Conservation (phyloP, 2,888 invertebrate genomes). For the Lithophane socia region DNA sequence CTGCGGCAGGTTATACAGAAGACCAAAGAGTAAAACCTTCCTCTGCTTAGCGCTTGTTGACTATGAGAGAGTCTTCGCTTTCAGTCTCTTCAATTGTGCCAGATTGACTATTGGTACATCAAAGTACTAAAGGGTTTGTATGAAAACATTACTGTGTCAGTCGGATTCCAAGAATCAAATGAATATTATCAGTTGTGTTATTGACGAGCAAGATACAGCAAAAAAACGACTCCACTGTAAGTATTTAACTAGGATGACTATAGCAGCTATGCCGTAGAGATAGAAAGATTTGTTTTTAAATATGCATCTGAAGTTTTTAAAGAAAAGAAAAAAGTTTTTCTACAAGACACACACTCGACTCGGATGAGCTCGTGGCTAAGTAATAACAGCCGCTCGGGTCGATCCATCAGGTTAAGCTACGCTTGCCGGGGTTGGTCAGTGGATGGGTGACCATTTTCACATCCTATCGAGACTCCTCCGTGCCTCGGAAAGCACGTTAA, state of each 20-base stretch:
- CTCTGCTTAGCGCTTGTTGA: neutral
- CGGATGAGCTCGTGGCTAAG: no score
- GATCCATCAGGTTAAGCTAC: no score
- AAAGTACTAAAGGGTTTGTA: neutral
- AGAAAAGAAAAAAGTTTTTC: neutral
- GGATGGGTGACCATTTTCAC: no score
- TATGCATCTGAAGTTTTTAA: no score
- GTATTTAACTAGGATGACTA: conserved; percentile 2
- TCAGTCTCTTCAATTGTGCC: neutral
- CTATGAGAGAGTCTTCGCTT: neutral
- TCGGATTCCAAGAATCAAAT: neutral
- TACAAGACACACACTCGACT: neutral
- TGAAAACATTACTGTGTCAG: neutral
- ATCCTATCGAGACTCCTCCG: no score
- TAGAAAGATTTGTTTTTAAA: neutral
- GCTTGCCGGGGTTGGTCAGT: no score
- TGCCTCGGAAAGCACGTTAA: no score
- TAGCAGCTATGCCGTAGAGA: neutral
- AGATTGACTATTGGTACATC: neutral
- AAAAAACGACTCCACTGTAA: neutral
- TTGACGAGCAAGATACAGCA: neutral
- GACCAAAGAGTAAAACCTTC: neutral
- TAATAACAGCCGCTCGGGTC: no score
- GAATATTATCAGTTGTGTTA: neutral
- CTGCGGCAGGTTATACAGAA: neutral